These are phyloP conservation scores for Carterocephalus palaemon DNA, from an alignment of 2,888 invertebrate species.

Conservation along the genomic window DNA sequence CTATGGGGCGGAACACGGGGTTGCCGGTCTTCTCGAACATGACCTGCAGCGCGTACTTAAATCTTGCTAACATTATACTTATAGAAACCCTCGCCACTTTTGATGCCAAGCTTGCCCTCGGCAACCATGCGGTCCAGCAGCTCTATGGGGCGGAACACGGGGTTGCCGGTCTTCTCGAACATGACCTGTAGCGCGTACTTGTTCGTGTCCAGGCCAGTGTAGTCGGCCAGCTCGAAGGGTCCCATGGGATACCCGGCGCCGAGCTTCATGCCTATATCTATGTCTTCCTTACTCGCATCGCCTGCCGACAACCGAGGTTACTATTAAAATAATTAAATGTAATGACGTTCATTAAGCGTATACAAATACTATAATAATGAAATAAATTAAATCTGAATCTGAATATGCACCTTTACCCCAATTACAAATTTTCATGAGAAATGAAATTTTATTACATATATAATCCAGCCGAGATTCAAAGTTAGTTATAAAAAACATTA, in stretches of 20 bases:
- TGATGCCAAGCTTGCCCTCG: slow-evolving; percentile 88
- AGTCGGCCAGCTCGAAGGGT: slow-evolving; percentile 91
- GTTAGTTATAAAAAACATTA: slow-evolving; percentile 1
- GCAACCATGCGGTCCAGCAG: slow-evolving; percentile 83
- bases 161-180: slow-evolving; percentile 80
- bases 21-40: slow-evolving; percentile 82
- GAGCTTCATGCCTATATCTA: slow-evolving; percentile 93
- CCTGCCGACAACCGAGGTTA: too few relatives aligned
- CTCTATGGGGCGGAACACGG: slow-evolving; percentile 76
- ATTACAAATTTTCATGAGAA: too few relatives aligned
- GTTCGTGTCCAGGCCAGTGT: slow-evolving; percentile 90
- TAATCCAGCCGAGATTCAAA: too few relatives aligned
- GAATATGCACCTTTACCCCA: too few relatives aligned
- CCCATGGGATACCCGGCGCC: slow-evolving; percentile 96
- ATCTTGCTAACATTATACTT: too few relatives aligned
- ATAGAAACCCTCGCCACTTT: slow-evolving; percentile 92
- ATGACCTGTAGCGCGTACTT: slow-evolving; percentile 88
- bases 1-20: slow-evolving; percentile 76
- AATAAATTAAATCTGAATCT: too few relatives aligned
- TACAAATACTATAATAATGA: too few relatives aligned
- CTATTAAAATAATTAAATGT: too few relatives aligned
- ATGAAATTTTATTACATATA: too few relatives aligned
- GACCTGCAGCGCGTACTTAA: slow-evolving; percentile 87
- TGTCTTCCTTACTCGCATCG: slow-evolving; percentile 85
- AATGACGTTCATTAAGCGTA: too few relatives aligned